Evolutionary conservation across 2,888 invertebrate genomes (phyloP).

Genomic region (Drosophila affinis): DNA sequence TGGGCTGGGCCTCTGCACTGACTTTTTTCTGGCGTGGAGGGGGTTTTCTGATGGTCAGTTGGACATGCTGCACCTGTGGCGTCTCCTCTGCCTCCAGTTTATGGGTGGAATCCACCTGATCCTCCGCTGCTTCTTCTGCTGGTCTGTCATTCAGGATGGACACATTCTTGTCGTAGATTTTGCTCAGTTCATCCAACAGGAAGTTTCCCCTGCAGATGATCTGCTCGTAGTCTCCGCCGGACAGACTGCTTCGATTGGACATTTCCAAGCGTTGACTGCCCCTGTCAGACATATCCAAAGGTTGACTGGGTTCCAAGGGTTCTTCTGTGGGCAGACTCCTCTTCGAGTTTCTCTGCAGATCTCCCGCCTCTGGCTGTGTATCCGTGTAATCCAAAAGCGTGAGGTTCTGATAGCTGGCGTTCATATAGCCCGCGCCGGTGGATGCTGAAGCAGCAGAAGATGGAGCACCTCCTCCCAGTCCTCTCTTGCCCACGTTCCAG

Average conservation of each 20-base stretch:
- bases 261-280: constrained; percentile 44
- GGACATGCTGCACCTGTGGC: constrained; percentile 75
- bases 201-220: constrained; percentile 81
- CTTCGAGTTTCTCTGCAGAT: constrained; percentile 13
- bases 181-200: constrained; percentile 84
- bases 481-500: constrained; percentile 65
- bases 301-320: neutral
- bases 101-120: constrained; percentile 7
- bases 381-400: constrained; percentile 86
- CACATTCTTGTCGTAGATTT: constrained; percentile 85
- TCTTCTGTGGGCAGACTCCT: neutral
- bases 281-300: constrained; percentile 55
- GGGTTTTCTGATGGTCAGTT: constrained; percentile 78
- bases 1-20: constrained; percentile 27
- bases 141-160: constrained; percentile 85
- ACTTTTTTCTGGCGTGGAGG: constrained; percentile 66
- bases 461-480: constrained; percentile 33
- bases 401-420: constrained; percentile 87
- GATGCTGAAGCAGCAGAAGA: constrained; percentile 1
- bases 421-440: constrained; percentile 81
- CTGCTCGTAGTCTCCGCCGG: constrained; percentile 71
- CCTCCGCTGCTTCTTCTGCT: neutral
- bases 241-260: constrained; percentile 50
- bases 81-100: constrained; percentile 1
- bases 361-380: constrained; percentile 25